These are phyloP conservation scores for Coenobita brevimanus DNA, from an alignment of 1,140 invertebrate genomes.

Conservation along the genomic window DNA sequence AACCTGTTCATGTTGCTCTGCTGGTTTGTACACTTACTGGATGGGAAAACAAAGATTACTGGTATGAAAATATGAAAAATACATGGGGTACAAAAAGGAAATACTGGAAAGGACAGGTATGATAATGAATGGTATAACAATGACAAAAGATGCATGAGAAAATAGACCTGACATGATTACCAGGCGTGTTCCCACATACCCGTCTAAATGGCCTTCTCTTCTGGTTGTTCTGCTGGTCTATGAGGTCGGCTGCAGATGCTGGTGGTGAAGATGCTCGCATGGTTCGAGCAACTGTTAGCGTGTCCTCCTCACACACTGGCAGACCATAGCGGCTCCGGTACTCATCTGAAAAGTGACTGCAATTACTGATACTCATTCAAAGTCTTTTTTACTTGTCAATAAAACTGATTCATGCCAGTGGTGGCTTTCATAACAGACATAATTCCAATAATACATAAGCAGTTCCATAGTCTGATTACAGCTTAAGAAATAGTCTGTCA, in stretches of 20 bases:
- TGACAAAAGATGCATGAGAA: background rate
- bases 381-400: too few relatives aligned
- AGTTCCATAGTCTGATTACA: too few relatives aligned
- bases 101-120: too few relatives aligned
- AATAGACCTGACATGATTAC: background rate
- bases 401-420: background rate
- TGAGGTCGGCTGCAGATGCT: conserved; percentile 90
- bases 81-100: too few relatives aligned
- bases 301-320: conserved; percentile 88
- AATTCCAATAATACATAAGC: too few relatives aligned
- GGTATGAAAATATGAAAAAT: too few relatives aligned
- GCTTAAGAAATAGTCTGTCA: too few relatives aligned
- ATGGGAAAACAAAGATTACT: too few relatives aligned
- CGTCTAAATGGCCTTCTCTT: conserved; percentile 78
- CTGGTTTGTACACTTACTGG: too few relatives aligned
- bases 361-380: background rate
- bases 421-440: too few relatives aligned
- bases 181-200: conserved; percentile 72
- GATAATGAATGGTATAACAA: too few relatives aligned
- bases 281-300: conserved; percentile 90
- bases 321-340: conserved; percentile 56
- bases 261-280: conserved; percentile 97
- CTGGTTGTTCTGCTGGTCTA: conserved; percentile 86
- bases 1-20: too few relatives aligned
- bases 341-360: conserved; percentile 53